Evolutionary conservation across 2,113 vertebrate species (phyloP).

Genomic region (Oryzias celebensis): DNA sequence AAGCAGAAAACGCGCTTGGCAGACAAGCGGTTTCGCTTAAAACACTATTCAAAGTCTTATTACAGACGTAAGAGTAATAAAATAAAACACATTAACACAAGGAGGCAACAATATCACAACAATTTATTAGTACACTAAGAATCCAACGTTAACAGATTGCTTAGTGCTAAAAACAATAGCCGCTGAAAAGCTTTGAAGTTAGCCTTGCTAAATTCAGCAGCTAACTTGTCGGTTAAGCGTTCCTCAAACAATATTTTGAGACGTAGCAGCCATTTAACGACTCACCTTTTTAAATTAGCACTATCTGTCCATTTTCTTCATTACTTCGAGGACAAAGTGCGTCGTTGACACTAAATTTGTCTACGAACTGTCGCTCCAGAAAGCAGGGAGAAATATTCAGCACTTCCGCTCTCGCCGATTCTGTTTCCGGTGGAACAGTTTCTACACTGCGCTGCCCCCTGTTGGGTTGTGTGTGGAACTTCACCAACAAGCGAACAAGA

Average conservation of each 20-base stretch:
- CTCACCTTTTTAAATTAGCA: constrained; percentile 51
- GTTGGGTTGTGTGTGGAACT: constrained; percentile 6
- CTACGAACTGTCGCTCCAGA: background rate
- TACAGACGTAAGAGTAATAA: too few species aligned
- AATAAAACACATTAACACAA: too few species aligned
- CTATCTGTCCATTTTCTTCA: constrained; percentile 64
- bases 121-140: too few species aligned
- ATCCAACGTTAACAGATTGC: background rate
- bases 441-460: constrained; percentile 8
- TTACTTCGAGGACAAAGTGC: background rate
- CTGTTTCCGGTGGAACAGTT: constrained; percentile 33
- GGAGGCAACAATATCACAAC: too few species aligned
- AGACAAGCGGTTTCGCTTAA: too few species aligned
- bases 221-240: constrained; percentile 8
- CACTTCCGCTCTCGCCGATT: constrained; percentile 48
- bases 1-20: too few species aligned
- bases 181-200: constrained; percentile 16
- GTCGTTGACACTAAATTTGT: background rate
- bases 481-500: constrained; percentile 5
- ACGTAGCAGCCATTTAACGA: background rate
- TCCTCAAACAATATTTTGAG: background rate
- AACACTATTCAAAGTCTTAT: too few species aligned
- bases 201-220: constrained; percentile 49
- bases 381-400: constrained; percentile 4
- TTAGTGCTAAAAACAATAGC: constrained; percentile 69